phyloP scores from a whole-genome alignment of 2,797 vertebrate genomes.

The Siniperca scherzeri region DNA sequence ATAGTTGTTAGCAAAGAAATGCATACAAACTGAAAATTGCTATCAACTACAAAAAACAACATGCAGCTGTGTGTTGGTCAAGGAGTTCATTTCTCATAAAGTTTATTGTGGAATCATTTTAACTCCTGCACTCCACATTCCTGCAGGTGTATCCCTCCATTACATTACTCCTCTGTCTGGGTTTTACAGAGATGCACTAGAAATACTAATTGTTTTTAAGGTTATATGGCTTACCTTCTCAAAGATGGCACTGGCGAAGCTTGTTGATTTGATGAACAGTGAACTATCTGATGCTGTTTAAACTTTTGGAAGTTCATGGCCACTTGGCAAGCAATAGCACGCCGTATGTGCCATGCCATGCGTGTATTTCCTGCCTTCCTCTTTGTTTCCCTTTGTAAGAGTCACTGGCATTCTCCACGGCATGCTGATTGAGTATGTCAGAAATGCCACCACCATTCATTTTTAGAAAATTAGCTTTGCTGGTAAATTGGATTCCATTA shows the following conservation, averaged over 20 bases:
- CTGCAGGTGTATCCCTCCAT: not conserved
- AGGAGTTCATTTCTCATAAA: too few relatives aligned
- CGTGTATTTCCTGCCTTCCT: slow-evolving; percentile 4
- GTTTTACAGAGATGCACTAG: not conserved
- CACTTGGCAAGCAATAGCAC: not conserved
- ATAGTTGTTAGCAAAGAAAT: not conserved
- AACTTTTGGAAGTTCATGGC: slow-evolving; percentile 2
- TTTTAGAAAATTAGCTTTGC: slow-evolving; percentile 7
- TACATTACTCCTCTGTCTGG: not conserved
- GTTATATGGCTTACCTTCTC: not conserved
- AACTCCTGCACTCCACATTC: not conserved
- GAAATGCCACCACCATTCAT: not conserved
- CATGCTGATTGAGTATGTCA: slow-evolving; percentile 7
- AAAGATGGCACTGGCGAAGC: not conserved
- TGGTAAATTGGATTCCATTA: slow-evolving; percentile 23
- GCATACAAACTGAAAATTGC: not conserved
- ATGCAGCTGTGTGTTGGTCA: too few relatives aligned
- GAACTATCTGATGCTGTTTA: slow-evolving; percentile 15
- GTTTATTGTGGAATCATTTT: not conserved
- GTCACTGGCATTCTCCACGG: not conserved
- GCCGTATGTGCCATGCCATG: not conserved
- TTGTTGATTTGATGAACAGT: not conserved
- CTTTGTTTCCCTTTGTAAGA: not conserved
- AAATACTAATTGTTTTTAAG: not conserved
- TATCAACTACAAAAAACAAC: not conserved